phyloP scores from a whole-genome alignment of 2,797 vertebrate species.

The Mus minutoides region DNA sequence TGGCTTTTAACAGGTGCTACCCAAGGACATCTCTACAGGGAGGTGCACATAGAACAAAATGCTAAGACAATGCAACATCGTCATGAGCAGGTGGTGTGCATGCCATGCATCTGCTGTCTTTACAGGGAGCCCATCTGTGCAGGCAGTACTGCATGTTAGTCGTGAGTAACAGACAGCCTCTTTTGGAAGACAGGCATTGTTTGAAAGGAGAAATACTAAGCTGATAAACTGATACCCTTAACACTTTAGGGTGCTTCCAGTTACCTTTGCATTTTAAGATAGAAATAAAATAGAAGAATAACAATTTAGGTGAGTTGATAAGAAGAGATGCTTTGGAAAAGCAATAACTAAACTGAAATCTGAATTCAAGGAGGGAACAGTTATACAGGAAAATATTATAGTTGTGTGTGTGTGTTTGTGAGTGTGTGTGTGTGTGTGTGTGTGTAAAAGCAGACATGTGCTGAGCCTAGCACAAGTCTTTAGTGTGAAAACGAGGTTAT shows the following conservation, averaged over 20 bases:
- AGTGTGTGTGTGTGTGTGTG: not conserved
- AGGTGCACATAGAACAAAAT: not conserved
- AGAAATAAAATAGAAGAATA: constrained; percentile 8
- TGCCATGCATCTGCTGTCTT: not conserved
- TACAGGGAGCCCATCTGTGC: not conserved
- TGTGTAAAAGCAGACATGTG: not conserved
- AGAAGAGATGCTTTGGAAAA: constrained; percentile 34
- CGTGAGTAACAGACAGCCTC: not conserved
- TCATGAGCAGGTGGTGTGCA: not conserved
- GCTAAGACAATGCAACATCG: not conserved
- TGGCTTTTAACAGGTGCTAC: not conserved
- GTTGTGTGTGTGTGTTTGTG: not conserved
- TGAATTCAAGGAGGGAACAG: not conserved
- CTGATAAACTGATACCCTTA: not conserved
- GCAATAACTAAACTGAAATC: constrained; percentile 10
- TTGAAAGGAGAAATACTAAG: not conserved
- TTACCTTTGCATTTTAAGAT: not conserved
- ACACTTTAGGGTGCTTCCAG: not conserved
- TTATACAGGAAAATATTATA: not conserved
- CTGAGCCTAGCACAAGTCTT: not conserved
- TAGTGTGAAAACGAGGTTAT: not conserved
- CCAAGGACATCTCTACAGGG: not conserved
- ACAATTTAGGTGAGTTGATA: not conserved
- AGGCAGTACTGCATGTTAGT: not conserved
- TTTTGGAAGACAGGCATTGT: not conserved